phyloP scores from a whole-genome alignment of 2,113 vertebrate species.

The Platichthys flesus region DNA sequence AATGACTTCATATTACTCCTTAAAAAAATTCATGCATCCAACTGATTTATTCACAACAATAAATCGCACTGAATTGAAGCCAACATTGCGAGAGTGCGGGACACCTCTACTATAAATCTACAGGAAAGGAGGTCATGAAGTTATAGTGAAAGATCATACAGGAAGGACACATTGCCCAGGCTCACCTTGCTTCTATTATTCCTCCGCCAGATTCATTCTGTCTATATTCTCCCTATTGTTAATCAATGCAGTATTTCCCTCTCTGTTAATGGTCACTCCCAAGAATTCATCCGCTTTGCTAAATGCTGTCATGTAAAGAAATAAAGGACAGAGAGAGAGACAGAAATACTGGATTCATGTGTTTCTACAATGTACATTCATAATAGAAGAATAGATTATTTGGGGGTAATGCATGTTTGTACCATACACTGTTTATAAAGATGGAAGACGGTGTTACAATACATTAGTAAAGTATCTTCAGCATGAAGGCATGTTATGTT shows the following conservation, averaged over 20 bases:
- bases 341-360: not conserved
- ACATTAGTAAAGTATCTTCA: too few species aligned
- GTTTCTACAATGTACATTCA: not conserved
- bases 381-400: too few species aligned
- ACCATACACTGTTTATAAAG: too few species aligned
- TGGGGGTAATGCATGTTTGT: too few species aligned
- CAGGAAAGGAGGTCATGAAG: conserved; percentile 33
- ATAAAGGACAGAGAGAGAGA: not conserved
- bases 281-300: not conserved
- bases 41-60: conserved; percentile 46
- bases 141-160: conserved; percentile 19
- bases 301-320: conserved; percentile 16
- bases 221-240: not conserved
- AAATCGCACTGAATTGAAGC: conserved; percentile 37
- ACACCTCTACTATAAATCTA: conserved; percentile 41
- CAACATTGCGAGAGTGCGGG: conserved; percentile 36
- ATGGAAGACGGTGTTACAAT: too few species aligned
- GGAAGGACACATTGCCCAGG: conserved; percentile 19
- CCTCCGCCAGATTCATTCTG: not conserved
- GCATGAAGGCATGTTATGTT: too few species aligned
- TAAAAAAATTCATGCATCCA: conserved; percentile 19
- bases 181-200: conserved; percentile 8
- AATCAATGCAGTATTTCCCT: not conserved
- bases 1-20: conserved; percentile 16
- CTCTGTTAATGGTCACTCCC: not conserved